Conservation (phyloP, 2,113 vertebrate genomes). For the Hydrolagus affinis region DNA sequence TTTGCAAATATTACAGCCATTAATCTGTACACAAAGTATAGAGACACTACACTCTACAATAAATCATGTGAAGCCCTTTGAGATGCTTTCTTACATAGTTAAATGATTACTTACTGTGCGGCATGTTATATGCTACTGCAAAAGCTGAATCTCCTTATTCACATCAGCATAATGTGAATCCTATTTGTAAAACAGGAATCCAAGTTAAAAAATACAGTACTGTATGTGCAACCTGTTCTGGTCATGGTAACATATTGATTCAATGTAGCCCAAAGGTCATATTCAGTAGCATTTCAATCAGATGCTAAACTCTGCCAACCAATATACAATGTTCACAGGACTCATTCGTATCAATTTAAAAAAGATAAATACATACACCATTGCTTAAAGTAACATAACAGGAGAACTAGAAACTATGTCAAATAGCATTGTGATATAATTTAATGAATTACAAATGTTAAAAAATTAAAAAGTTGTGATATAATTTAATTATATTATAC, state of each 20-base stretch:
- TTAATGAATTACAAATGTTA: neutral
- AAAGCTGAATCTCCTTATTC: neutral
- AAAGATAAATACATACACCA: neutral
- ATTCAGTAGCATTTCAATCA: neutral
- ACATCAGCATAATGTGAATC: neutral
- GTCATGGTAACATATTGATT: neutral
- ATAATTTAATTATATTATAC: no score
- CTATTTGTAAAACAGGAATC: conserved; percentile 7
- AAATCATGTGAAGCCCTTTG: no score
- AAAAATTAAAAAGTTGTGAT: no score
- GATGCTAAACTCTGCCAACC: neutral
- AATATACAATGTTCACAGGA: neutral
- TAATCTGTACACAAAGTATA: neutral
- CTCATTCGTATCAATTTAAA: neutral
- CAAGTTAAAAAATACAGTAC: neutral
- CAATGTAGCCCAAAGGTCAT: neutral
- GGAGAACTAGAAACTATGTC: no score
- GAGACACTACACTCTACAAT: no score
- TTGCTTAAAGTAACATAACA: neutral
- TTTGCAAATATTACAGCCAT: neutral
- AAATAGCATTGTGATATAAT: neutral
- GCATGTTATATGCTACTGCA: conserved; percentile 7
- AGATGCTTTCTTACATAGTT: no score
- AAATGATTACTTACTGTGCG: neutral
- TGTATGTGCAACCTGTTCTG: neutral